Base-by-base conservation (phyloP, 2,113 vertebrate species). In the Platichthys stellatus region DNA sequence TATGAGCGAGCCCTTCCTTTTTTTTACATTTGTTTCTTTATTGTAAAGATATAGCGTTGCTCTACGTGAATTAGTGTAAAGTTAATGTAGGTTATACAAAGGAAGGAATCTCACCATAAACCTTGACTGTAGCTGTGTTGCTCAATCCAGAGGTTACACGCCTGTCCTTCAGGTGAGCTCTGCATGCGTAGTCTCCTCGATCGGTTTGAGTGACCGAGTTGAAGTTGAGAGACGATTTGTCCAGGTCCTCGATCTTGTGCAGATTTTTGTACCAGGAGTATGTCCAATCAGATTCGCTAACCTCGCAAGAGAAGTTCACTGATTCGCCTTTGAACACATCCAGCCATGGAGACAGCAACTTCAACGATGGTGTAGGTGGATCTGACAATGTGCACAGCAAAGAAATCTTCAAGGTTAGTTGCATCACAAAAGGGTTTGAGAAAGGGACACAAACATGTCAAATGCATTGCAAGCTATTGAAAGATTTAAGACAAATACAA, bases 271-370 rank as follows among this genome's bases (percentile, higher is more conserved):
- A 65, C 90, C 90, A 93, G 11, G 2, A 71, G 60, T 67, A 15
- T 0, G 0, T 70, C 90, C 86, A 90, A 2, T 74, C 69, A 56
- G 72, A 0, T 54, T 0, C 26, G 10, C 1, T 12, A 2, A 69
- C 2, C 0, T 54, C n/a, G 75, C 92, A 92, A 1, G 0, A 12
- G 0, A 91, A 66, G 4, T 4, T 11, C 74, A 91, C 63, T 0
- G 0, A 17, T 47, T 93, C 90, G 23, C 9, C 15, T 57, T 38
- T 15, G n/a, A 93, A 91, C 54, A 91, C 74, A 4, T 90, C 63
- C 3, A 0, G 0, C 90, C 86, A 89, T 17, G 7, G 0, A 40
- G 59, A 64, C 56, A 6, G 2, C 5, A 40, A 4, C 21, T 6
- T 76, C 24, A 90, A 28, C 18, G 0, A 2, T 5, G 85, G 88